Evolutionary conservation across 2,113 vertebrate species (phyloP).

Genomic region (Myanophis thanlyinensis): DNA sequence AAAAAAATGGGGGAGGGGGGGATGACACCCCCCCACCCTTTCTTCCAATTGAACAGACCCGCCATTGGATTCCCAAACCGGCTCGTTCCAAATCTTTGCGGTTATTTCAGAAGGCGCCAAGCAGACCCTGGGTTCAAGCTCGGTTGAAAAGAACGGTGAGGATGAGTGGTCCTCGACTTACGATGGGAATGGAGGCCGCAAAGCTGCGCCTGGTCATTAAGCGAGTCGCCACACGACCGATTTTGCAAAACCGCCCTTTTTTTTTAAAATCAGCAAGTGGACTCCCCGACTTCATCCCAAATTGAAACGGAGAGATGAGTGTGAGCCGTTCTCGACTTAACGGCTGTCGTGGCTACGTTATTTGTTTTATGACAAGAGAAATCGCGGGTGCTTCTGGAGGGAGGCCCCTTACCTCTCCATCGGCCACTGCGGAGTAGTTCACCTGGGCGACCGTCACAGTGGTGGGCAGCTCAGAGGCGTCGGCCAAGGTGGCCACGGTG

Average conservation of each 20-base stretch:
- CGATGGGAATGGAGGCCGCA: no score
- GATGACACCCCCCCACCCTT: not conserved
- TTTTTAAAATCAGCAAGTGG: no score
- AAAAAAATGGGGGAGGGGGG: not conserved
- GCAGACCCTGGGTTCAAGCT: not conserved
- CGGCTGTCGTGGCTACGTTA: no score
- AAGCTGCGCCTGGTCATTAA: no score
- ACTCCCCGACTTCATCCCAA: no score
- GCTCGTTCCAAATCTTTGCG: not conserved
- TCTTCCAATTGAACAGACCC: no score
- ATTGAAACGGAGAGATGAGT: no score
- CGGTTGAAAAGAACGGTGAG: not conserved
- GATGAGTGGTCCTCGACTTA: not conserved
- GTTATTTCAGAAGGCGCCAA: not conserved
- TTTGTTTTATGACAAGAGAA: not conserved
- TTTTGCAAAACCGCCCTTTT: no score
- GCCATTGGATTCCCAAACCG: not conserved
- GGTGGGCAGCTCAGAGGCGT: conserved; percentile 93
- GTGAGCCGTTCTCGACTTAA: no score
- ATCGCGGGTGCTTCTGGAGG: not conserved
- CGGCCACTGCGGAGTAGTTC: conserved; percentile 91
- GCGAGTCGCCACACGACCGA: fast-evolving
- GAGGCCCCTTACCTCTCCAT: conserved; percentile 85
- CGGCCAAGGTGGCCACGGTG: conserved; percentile 94
- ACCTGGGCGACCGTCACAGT: conserved; percentile 96